phyloP scores from a whole-genome alignment of 2,888 invertebrate species.

The Drosophila barbarae region DNA sequence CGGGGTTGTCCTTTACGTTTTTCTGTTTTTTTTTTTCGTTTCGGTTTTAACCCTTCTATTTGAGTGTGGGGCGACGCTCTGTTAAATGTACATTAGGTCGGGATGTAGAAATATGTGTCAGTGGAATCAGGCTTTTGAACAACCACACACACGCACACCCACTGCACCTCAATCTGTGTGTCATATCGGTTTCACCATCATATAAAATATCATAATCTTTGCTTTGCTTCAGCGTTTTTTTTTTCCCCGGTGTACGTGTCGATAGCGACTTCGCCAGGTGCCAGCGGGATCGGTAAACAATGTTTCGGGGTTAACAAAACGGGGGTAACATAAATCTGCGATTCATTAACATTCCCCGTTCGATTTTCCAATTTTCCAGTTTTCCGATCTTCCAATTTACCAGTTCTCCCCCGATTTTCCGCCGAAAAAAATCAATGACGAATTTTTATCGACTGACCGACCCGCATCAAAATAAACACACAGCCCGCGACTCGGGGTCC shows the following conservation, averaged over 20 bases:
- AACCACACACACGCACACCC: neutral
- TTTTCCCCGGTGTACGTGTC: neutral
- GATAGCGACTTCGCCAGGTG: constrained; percentile 29
- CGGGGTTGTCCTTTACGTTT: too few relatives aligned
- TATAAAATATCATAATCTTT: constrained; percentile 7
- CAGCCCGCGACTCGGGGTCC: constrained; percentile 1
- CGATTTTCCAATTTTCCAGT: constrained; percentile 6
- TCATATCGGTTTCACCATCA: constrained; percentile 7
- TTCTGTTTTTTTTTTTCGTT: neutral
- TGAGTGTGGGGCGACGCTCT: neutral
- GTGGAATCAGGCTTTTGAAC: constrained; percentile 29
- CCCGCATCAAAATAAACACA: constrained; percentile 75
- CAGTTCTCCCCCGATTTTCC: constrained; percentile 26
- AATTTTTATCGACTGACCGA: constrained; percentile 69
- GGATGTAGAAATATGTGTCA: constrained; percentile 33
- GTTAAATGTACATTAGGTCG: constrained; percentile 19
- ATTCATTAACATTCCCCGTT: constrained; percentile 49
- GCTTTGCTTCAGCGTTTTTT: neutral
- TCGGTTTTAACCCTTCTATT: neutral
- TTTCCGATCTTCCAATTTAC: constrained; percentile 1
- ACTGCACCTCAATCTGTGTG: neutral
- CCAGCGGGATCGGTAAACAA: constrained; percentile 48
- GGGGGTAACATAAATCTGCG: constrained; percentile 26
- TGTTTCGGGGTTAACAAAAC: constrained; percentile 51
- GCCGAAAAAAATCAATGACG: constrained; percentile 60